phyloP scores from a whole-genome alignment of 2,113 vertebrate genomes.

The Climacteris rufus region DNA sequence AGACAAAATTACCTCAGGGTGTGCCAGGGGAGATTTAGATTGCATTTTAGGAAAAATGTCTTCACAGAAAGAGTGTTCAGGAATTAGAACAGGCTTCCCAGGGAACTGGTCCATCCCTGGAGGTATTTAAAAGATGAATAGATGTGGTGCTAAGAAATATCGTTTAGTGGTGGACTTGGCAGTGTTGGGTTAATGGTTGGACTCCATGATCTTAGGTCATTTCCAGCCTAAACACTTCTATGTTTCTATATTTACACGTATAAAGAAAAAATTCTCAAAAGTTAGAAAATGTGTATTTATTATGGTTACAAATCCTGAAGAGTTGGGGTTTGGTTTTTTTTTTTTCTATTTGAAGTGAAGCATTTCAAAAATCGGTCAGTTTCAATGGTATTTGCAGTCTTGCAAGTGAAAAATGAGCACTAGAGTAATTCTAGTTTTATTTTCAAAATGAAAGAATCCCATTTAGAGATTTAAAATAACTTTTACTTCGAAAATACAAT shows the following conservation, averaged over 20 bases:
- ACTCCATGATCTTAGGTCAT: neutral
- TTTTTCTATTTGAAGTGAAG: neutral
- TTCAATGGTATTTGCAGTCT: neutral
- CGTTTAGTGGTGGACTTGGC: neutral
- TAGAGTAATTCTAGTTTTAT: neutral
- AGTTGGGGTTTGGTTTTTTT: neutral
- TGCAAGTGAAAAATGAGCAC: neutral
- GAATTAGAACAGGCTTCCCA: neutral
- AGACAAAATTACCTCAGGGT: neutral
- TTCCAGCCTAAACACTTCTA: neutral
- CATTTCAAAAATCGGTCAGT: neutral
- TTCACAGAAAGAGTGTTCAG: neutral
- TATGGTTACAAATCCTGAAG: neutral
- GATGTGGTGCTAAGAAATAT: neutral
- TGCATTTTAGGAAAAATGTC: neutral
- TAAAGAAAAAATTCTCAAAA: neutral
- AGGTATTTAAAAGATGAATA: neutral
- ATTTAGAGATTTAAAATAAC: neutral
- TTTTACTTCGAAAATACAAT: neutral
- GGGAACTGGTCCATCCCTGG: neutral
- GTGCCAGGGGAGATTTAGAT: neutral
- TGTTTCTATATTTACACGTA: neutral
- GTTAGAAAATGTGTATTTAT: neutral
- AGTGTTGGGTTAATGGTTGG: neutral
- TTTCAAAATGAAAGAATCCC: neutral